Evolutionary conservation across 2,888 invertebrate species (phyloP).

Genomic region (Eledona agricola): DNA sequence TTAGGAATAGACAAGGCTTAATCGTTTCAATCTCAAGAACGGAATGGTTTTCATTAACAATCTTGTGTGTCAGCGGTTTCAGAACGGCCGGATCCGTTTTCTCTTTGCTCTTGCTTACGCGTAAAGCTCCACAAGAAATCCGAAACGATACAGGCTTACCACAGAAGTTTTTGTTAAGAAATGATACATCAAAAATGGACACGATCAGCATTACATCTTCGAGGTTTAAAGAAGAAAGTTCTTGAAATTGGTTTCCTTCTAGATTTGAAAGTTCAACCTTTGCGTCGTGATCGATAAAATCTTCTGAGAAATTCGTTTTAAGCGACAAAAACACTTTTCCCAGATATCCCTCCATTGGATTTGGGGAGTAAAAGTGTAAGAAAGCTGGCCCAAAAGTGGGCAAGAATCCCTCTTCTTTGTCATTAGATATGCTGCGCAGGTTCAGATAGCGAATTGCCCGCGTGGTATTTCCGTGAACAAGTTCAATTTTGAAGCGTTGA

Average conservation of each 20-base stretch:
- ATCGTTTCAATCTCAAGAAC: constrained; percentile 62
- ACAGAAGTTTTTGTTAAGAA: constrained; percentile 69
- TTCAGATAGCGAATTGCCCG: constrained; percentile 68
- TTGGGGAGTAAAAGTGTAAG: constrained; percentile 76
- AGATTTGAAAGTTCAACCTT: constrained; percentile 18
- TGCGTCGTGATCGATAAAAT: constrained; percentile 7
- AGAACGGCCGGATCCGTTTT: constrained; percentile 37
- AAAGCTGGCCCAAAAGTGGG: constrained; percentile 87
- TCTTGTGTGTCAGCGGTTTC: constrained; percentile 42
- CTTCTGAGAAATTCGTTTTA: constrained; percentile 67
- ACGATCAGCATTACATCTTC: constrained; percentile 74
- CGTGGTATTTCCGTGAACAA: constrained; percentile 61
- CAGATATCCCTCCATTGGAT: constrained; percentile 70
- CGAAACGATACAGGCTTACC: constrained; percentile 71
- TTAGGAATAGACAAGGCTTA: constrained; percentile 74
- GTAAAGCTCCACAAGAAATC: constrained; percentile 69
- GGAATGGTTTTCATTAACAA: constrained; percentile 51
- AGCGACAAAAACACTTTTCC: constrained; percentile 80
- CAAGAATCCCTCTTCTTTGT: constrained; percentile 72
- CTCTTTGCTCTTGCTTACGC: constrained; percentile 50
- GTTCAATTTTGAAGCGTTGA: constrained; percentile 75
- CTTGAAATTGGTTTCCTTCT: constrained; percentile 67
- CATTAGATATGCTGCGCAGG: constrained; percentile 68
- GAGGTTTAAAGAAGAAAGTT: too few relatives aligned
- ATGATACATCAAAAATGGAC: constrained; percentile 72